A percentile compares a stretch with the other conserved stretches of the same genome.
Conservation (phyloP, 2,797 vertebrate species). For the Botia kubotai region DNA sequence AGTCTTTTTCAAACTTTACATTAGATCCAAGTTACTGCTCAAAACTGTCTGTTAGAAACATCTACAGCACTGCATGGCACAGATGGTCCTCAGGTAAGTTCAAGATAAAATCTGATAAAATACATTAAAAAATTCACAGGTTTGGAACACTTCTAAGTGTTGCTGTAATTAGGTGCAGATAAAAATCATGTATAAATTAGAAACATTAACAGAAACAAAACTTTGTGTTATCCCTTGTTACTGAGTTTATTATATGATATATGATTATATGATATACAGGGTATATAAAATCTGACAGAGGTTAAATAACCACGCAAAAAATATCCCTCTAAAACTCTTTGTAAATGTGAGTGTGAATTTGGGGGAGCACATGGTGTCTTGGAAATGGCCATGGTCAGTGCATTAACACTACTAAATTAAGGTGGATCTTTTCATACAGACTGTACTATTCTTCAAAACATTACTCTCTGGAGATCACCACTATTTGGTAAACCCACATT, state of each 20-base stretch:
- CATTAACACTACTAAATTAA: not conserved
- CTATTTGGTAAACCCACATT: constrained; percentile 33
- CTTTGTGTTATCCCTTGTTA: not conserved
- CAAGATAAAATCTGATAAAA: constrained; percentile 25
- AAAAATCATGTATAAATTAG: not conserved
- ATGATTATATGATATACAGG: no score
- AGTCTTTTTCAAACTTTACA: constrained; percentile 35
- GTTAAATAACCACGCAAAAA: not conserved
- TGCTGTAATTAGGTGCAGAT: not conserved
- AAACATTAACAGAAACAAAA: not conserved
- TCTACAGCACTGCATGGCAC: not conserved
- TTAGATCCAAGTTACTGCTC: constrained; percentile 15
- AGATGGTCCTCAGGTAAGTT: constrained; percentile 32
- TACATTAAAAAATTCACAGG: not conserved
- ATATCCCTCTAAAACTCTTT: not conserved
- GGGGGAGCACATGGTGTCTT: constrained; percentile 24
- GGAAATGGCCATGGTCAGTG: constrained; percentile 34
- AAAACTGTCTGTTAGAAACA: constrained; percentile 23
- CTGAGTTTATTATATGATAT: not conserved
- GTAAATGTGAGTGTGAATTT: not conserved
- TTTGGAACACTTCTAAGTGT: constrained; percentile 2
- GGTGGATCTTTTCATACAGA: constrained; percentile 31
- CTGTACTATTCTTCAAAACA: constrained; percentile 28
- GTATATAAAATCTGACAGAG: no score
- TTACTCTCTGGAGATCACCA: constrained; percentile 17